Base-by-base conservation (phyloP, 2,113 vertebrate species). In the Zapornia atra region DNA sequence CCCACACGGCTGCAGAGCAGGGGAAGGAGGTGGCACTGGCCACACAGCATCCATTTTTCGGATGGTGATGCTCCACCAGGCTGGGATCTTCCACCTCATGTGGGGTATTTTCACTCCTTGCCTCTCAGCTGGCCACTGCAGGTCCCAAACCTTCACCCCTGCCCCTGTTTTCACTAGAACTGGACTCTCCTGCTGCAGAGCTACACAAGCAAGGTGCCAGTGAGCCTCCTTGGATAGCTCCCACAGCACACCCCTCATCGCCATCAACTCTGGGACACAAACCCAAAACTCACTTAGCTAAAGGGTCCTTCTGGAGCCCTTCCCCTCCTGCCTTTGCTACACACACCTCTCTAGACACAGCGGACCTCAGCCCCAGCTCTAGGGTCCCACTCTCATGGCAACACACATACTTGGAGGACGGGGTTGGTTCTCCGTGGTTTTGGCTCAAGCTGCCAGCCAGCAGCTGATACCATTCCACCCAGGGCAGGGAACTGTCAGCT, bases 1-100 rank as follows among this genome's bases (percentile, higher is more conserved):
- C 84, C 20, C 75, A 29, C 1, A 0, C 0, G 1, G 26, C 16
- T 38, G 25, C 34, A 5, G 0, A 22, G 53, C 21, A 12, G 20
- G 44, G 20, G 26, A 6, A 44, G 56, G 56, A 9, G 15, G 14
- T 3, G 31, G 14, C 65, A 12, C n/a, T 1, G 1, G 31, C 33
- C 21, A 13, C 48, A 2, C 1, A 5, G 25, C 42, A 4, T 1
- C 54, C 56, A 26, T 70, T 15, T n/a, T 15, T 15, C 1, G 0
- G 28, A 5, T 6, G 42, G n/a, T 44, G 79, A 9, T 51, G 54
- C 31, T 63, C 38, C 54, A 69, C 20, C 17, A 38, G 44, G 50
- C 29, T 1, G 0, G 21, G 7, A 26, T 54, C 44, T 80, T 72
- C 44, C 34, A 2, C 13, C 25, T 28, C n/a, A n/a, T 38, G 16